Conservation (phyloP, 2,113 vertebrate species). For the Antechinus stuartii region DNA sequence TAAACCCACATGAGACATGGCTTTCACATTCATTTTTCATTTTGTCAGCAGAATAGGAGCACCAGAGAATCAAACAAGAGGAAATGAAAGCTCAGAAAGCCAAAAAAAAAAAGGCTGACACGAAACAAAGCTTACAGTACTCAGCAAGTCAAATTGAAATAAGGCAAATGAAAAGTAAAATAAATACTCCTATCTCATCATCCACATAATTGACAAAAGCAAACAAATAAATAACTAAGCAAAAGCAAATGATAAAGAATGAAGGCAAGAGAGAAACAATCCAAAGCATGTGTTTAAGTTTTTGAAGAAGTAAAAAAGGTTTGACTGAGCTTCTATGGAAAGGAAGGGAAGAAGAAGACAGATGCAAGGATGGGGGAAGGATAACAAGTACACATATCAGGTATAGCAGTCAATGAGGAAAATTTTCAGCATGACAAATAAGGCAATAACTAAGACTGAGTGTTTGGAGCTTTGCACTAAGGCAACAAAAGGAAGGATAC, state of each 20-base stretch:
- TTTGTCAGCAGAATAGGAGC: slow-evolving; percentile 66
- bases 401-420: background rate
- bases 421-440: background rate
- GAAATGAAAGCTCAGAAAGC: slow-evolving; percentile 38
- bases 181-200: background rate
- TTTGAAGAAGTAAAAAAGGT: slow-evolving; percentile 3
- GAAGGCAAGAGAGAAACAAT: background rate
- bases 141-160: slow-evolving; percentile 34
- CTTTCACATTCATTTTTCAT: slow-evolving; percentile 63
- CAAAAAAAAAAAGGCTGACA: background rate
- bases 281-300: background rate
- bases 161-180: slow-evolving; percentile 45
- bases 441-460: background rate
- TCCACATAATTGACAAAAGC: slow-evolving; percentile 41
- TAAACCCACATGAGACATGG: slow-evolving; percentile 63
- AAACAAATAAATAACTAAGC: slow-evolving; percentile 16
- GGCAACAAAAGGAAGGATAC: background rate
- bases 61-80: slow-evolving; percentile 53
- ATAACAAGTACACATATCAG: background rate
- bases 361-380: fast-evolving
- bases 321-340: background rate
- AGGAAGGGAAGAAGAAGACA: background rate
- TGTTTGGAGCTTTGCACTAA: background rate
- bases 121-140: slow-evolving; percentile 29
- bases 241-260: background rate